These are phyloP conservation scores for Myiopsitta monachus DNA, from an alignment of 2,113 vertebrate species.

Conservation along the genomic window DNA sequence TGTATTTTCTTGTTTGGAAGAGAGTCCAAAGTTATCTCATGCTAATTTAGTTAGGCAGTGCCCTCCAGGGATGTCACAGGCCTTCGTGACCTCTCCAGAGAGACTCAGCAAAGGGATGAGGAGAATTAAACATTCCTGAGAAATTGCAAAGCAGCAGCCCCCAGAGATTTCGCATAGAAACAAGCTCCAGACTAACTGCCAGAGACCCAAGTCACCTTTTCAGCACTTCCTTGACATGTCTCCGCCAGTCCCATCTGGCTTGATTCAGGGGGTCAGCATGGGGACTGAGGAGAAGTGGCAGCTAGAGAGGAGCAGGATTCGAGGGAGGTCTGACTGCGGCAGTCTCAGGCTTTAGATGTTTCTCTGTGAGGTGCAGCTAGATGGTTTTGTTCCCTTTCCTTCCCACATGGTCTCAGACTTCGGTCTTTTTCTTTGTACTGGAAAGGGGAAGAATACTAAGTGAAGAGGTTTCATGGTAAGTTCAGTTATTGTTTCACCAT, in stretches of 20 bases:
- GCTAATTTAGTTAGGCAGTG: constrained; percentile 87
- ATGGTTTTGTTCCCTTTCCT: constrained; percentile 16
- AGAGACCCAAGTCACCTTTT: constrained; percentile 83
- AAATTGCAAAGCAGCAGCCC: constrained; percentile 82
- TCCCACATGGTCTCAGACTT: neutral
- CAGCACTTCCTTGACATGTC: constrained; percentile 82
- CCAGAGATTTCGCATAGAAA: constrained; percentile 80
- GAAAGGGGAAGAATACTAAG: neutral
- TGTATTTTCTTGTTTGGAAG: constrained; percentile 83
- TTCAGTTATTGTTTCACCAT: neutral
- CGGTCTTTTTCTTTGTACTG: neutral
- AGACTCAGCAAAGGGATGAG: constrained; percentile 76
- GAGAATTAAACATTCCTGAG: constrained; percentile 87
- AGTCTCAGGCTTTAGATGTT: neutral
- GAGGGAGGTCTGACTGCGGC: constrained; percentile 62
- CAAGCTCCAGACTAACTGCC: constrained; percentile 82
- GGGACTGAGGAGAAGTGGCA: constrained; percentile 72
- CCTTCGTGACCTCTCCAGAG: constrained; percentile 83
- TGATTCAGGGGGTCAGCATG: constrained; percentile 72
- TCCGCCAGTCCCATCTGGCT: constrained; percentile 79
- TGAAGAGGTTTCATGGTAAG: neutral
- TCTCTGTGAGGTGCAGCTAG: neutral
- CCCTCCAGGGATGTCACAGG: constrained; percentile 84
- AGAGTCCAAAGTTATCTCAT: constrained; percentile 88
- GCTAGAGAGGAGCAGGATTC: constrained; percentile 46